Evolutionary conservation across 1,140 invertebrate genomes (phyloP).

Genomic region (Gonioctena quinquepunctata): DNA sequence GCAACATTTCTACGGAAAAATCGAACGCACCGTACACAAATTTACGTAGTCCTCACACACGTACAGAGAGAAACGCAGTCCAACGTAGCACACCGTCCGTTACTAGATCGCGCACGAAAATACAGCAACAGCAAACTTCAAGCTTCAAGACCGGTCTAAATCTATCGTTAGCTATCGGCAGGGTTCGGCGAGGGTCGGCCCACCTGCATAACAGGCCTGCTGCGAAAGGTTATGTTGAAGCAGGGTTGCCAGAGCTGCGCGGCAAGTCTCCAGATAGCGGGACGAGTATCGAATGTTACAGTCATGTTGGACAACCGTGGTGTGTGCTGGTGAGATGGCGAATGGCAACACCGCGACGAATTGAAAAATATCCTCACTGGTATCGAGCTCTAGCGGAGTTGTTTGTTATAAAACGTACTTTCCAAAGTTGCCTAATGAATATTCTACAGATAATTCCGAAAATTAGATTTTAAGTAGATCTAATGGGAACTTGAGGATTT

Average conservation of each 20-base stretch:
- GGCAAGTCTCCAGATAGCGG: not conserved
- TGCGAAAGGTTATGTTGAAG: slow-evolving; percentile 53
- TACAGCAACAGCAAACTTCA: slow-evolving; percentile 45
- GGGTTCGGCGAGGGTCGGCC: slow-evolving; percentile 43
- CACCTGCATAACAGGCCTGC: slow-evolving; percentile 53
- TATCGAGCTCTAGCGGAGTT: slow-evolving; percentile 17
- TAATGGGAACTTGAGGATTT: not conserved
- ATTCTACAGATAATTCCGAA: slow-evolving; percentile 15
- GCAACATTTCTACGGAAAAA: slow-evolving; percentile 52
- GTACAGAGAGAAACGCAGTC: not conserved
- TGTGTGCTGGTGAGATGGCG: not conserved
- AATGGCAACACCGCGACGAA: not conserved
- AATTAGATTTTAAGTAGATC: slow-evolving; percentile 10
- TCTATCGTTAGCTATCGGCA: slow-evolving; percentile 34
- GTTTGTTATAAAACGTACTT: slow-evolving; percentile 20
- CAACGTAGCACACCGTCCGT: slow-evolving; percentile 22
- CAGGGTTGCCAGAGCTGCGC: not conserved
- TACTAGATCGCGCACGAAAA: slow-evolving; percentile 34
- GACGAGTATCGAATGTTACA: not conserved
- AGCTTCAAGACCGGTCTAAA: slow-evolving; percentile 50
- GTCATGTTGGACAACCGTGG: no score
- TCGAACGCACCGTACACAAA: slow-evolving; percentile 38
- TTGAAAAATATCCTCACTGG: slow-evolving; percentile 18
- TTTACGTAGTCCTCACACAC: slow-evolving; percentile 16
- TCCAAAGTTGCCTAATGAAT: slow-evolving; percentile 20